These are phyloP conservation scores for Zonotrichia albicollis DNA, from an alignment of 2,797 vertebrate species.

Conservation along the genomic window DNA sequence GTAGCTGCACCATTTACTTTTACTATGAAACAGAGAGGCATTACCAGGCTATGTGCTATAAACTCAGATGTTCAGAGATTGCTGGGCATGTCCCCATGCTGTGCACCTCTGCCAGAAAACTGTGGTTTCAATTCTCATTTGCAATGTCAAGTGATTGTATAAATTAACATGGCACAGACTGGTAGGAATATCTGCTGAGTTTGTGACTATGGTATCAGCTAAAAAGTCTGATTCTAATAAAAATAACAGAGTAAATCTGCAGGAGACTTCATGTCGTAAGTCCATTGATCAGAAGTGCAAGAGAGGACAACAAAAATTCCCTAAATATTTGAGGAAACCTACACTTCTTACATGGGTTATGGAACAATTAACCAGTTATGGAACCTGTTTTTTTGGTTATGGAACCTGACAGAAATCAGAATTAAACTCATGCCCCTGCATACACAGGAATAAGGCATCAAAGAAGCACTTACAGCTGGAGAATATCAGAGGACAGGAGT, in stretches of 20 bases:
- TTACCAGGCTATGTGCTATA: background rate
- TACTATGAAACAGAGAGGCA: background rate
- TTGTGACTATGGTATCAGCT: background rate
- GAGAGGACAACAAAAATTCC: background rate
- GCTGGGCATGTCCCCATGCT: background rate
- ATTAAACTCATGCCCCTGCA: background rate
- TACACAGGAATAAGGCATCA: background rate
- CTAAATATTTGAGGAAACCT: background rate
- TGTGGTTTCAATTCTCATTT: background rate
- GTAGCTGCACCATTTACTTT: background rate
- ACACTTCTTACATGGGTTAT: background rate
- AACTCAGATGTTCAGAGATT: background rate
- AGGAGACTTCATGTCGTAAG: background rate
- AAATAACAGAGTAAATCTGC: background rate
- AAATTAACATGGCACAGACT: background rate
- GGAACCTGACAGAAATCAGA: background rate
- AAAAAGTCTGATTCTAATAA: background rate
- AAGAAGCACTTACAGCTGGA: conserved; percentile 93
- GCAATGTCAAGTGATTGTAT: background rate
- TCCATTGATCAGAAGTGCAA: background rate
- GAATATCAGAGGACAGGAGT: conserved; percentile 95
- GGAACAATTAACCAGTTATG: background rate
- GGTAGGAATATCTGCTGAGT: background rate
- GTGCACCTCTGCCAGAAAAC: background rate
- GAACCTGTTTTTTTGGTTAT: no score